A percentile compares a stretch with the other conserved stretches of the same genome.
Evolutionary conservation across 2,888 invertebrate species (phyloP).

Genomic region (Troides oblongomaculatus): DNA sequence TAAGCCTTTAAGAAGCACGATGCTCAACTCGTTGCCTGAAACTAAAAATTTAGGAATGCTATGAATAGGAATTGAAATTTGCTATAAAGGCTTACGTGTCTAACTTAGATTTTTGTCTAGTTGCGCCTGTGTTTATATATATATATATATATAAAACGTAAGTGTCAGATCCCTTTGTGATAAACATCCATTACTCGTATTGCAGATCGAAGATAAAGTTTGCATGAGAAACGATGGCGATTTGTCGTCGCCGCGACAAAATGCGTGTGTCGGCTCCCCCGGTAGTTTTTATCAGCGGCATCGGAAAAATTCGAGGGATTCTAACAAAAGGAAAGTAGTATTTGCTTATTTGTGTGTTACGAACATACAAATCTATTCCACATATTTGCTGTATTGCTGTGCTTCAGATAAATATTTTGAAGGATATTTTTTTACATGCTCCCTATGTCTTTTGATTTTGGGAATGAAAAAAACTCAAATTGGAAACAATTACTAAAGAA

Average conservation of each 20-base stretch:
- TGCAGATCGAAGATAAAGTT: conserved; percentile 28
- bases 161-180: conserved; percentile 1
- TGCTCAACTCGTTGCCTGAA: no score
- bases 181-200: conserved; percentile 18
- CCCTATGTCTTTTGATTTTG: not conserved
- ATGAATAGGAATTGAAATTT: not conserved
- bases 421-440: no score
- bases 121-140: not conserved
- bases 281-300: conserved; percentile 15
- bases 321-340: not conserved
- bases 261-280: conserved; percentile 7
- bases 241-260: conserved; percentile 16
- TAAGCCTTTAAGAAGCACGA: no score
- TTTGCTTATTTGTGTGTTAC: not conserved
- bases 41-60: no score
- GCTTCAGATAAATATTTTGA: not conserved
- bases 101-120: not conserved
- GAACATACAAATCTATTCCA: not conserved
- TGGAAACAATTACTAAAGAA: no score
- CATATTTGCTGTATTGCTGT: not conserved
- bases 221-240: conserved; percentile 22
- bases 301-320: conserved; percentile 1
- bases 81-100: not conserved
- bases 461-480: no score
- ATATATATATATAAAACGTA: conserved; percentile 6